Percentiles rank a stretch among this genome's conserved stretches.
Evolutionary conservation across 2,797 vertebrate genomes (phyloP).

Genomic region (Leptodactylus fallax): DNA sequence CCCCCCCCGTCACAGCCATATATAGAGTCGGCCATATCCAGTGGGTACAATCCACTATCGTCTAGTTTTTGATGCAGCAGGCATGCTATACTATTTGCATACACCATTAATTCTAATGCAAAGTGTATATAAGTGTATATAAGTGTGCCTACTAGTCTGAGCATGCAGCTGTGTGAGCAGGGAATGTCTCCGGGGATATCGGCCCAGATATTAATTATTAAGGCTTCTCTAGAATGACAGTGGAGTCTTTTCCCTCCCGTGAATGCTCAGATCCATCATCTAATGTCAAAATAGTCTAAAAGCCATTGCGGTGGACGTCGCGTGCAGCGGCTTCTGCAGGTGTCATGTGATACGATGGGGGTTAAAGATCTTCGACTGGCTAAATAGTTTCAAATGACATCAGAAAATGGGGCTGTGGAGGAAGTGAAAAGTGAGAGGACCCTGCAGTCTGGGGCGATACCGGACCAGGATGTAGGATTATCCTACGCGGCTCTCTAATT

Average conservation of each 20-base stretch:
- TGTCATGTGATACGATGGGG: not conserved
- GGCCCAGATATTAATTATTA: not conserved
- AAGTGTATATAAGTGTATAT: too few species aligned
- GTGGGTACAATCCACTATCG: too few species aligned
- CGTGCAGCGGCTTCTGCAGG: not conserved
- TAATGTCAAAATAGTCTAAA: slow-evolving; percentile 1
- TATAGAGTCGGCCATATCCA: too few species aligned
- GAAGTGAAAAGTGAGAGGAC: not conserved
- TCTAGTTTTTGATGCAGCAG: too few species aligned
- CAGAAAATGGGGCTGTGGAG: not conserved
- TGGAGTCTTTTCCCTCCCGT: not conserved
- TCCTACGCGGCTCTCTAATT: too few species aligned
- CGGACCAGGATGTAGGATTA: too few species aligned
- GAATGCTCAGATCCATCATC: not conserved
- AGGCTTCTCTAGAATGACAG: not conserved
- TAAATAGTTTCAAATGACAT: slow-evolving; percentile 36
- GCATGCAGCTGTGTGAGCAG: too few species aligned
- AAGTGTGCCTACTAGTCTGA: too few species aligned
- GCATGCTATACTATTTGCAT: too few species aligned
- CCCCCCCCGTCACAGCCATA: too few species aligned
- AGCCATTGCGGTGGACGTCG: too few species aligned
- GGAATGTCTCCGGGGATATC: not conserved
- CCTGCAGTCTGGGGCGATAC: not conserved
- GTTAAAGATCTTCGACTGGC: not conserved
- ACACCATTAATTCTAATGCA: too few species aligned